Base-by-base conservation (phyloP, 37 sponge, comb jelly and placozoan species). In the Halisarca cf. caerulea region DNA sequence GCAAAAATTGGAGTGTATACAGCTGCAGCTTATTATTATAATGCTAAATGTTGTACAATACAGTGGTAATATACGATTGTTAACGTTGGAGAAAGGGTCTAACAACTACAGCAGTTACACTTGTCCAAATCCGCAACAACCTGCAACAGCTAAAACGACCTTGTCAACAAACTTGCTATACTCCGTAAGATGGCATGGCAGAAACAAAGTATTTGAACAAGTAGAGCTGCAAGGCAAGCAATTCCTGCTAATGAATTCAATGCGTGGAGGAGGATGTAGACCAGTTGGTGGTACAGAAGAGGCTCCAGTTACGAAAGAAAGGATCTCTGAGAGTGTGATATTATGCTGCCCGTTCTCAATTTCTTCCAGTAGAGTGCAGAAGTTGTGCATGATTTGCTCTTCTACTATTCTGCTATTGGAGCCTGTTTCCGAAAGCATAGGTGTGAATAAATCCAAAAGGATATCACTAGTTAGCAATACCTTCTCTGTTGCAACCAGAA, bases 391-490 rank as follows among this genome's bases (percentile, higher is more conserved):
- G 9, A 66, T 66, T 25, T 66, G 28, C 28, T 66, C 68, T n/a
- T 66, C 68, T n/a, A n/a, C 68, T 66, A n/a, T 27, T 66, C 68
- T 66, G 21, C 9, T 66, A 27, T 66, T 66, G 21, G 68, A 66
- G 28, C 28, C 68, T 24, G 57, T 17, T 55, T 55, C 17, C 17
- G 68, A 66, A n/a, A 66, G 23, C 14, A 9, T 9, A 9, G 68
- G 68, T 27, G 9, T 27, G 23, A 66, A 66, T 8, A 66, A 9
- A 66, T 66, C 23, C 68, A 25, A 27, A 8, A 66, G 14, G 27
- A 66, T n/a, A n/a, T 66, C 68, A 25, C 25, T 27, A 9, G 68
- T 66, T 9, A 66, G 28, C 9, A 18, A 9, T n/a, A 9, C 25
- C 27, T 14, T 25, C 28, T 66, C 28, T n/a, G 23, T 15, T 15